These are phyloP conservation scores for Dryobota labecula DNA, from an alignment of 2,888 invertebrate genomes.

Conservation along the genomic window DNA sequence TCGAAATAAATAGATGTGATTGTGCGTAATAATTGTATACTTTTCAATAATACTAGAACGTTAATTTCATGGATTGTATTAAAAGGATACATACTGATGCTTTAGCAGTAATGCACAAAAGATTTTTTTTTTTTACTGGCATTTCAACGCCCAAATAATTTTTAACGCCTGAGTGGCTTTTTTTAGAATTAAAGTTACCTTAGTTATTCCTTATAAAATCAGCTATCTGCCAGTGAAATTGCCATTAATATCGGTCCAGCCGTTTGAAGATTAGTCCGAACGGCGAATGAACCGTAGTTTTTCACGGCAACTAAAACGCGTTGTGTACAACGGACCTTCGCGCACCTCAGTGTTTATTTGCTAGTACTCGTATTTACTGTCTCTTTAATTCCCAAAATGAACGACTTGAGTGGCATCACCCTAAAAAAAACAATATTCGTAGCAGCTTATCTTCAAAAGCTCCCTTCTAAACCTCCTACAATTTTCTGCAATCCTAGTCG, in stretches of 20 bases:
- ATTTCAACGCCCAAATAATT: too few species aligned
- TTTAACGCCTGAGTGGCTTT: too few species aligned
- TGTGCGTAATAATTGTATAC: not conserved
- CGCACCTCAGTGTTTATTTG: constrained; percentile 65
- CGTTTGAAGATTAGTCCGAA: too few species aligned
- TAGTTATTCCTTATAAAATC: too few species aligned
- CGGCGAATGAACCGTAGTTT: too few species aligned
- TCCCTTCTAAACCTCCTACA: not conserved
- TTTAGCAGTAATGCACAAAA: not conserved
- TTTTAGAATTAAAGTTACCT: too few species aligned
- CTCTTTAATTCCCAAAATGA: constrained; percentile 44
- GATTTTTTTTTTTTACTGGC: not conserved
- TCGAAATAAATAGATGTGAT: constrained; percentile 13
- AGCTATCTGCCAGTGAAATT: too few species aligned
- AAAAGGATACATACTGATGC: not conserved
- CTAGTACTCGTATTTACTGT: constrained; percentile 68
- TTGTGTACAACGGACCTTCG: too few species aligned
- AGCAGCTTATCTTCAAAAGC: not conserved
- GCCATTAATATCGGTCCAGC: too few species aligned
- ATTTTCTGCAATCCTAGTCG: constrained; percentile 14
- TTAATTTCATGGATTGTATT: not conserved
- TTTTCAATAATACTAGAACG: not conserved
- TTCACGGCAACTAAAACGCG: too few species aligned
- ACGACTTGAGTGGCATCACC: not conserved
- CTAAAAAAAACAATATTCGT: too few species aligned